A percentile compares a stretch with the other conserved stretches of the same genome.
phyloP scores from a whole-genome alignment of 1,140 invertebrate genomes.

The Diorhabda elongata region DNA sequence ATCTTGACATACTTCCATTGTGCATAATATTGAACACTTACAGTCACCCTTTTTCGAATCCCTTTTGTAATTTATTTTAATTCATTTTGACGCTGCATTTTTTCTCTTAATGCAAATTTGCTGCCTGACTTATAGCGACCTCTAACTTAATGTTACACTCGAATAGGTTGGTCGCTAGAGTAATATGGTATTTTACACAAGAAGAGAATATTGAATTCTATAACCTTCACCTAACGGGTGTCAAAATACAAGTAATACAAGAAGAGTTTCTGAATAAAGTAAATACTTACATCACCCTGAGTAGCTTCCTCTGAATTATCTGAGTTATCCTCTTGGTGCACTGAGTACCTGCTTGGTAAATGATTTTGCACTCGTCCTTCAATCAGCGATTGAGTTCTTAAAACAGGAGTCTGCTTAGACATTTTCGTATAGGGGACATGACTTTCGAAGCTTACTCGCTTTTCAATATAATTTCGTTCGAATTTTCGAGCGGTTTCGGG shows the following conservation, averaged over 20 bases:
- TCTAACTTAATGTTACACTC: no score
- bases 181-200: no score
- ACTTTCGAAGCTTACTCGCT: conserved; percentile 37
- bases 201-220: background rate
- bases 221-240: no score
- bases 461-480: conserved; percentile 19
- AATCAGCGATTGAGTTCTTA: conserved; percentile 13
- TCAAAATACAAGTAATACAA: no score
- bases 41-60: no score
- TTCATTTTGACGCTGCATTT: no score
- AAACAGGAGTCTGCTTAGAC: background rate
- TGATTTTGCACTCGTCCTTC: conserved; percentile 12
- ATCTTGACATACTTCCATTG: no score
- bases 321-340: conserved; percentile 19
- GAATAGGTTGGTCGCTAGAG: no score
- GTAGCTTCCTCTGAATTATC: conserved; percentile 12
- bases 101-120: no score
- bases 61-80: no score
- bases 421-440: conserved; percentile 19
- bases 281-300: conserved; percentile 12
- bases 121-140: no score
- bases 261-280: background rate
- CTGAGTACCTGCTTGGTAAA: conserved; percentile 21
- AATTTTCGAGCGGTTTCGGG: conserved; percentile 8
- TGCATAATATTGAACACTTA: no score